A percentile compares a stretch with the other conserved stretches of the same genome.
These are phyloP conservation scores for Oscheius onirici DNA, from an alignment of 2,888 invertebrate species.

Conservation along the genomic window DNA sequence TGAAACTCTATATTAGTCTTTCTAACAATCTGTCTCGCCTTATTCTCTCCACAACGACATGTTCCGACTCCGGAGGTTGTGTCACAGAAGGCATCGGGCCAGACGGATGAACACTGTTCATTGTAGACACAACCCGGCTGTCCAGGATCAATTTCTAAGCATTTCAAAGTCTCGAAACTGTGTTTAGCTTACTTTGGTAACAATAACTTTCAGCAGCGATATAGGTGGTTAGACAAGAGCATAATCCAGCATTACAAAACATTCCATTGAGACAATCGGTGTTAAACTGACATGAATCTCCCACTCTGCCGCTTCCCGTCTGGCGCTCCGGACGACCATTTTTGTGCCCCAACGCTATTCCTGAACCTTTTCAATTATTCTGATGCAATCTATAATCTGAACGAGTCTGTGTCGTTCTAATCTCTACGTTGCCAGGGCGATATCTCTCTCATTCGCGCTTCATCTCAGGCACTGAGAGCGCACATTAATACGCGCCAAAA, in stretches of 20 bases:
- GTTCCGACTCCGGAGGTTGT: slow-evolving; percentile 62
- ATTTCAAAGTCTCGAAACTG: not conserved
- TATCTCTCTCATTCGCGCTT: no score
- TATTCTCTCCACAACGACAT: slow-evolving; percentile 62
- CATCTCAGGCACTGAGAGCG: no score
- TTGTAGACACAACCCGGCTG: slow-evolving; percentile 63
- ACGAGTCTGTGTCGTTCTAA: no score
- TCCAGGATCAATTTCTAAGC: slow-evolving; percentile 62
- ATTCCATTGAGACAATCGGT: slow-evolving; percentile 63
- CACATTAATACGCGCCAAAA: no score
- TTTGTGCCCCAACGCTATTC: slow-evolving; percentile 12
- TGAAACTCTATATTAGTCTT: not conserved
- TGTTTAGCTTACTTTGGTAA: slow-evolving; percentile 49
- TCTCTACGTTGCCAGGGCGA: no score
- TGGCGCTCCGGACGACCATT: slow-evolving; percentile 43
- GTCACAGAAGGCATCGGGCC: slow-evolving; percentile 65
- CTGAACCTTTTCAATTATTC: not conserved
- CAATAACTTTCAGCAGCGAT: slow-evolving; percentile 62
- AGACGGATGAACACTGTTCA: slow-evolving; percentile 61
- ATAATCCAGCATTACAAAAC: slow-evolving; percentile 64
- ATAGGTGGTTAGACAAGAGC: slow-evolving; percentile 61
- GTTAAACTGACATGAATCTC: slow-evolving; percentile 63
- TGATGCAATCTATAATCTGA: no score
- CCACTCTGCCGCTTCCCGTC: slow-evolving; percentile 60
- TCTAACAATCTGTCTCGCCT: slow-evolving; percentile 28